Base-by-base conservation (phyloP, 92 coral and sea anemone species). In the Bergia puertoricense region DNA sequence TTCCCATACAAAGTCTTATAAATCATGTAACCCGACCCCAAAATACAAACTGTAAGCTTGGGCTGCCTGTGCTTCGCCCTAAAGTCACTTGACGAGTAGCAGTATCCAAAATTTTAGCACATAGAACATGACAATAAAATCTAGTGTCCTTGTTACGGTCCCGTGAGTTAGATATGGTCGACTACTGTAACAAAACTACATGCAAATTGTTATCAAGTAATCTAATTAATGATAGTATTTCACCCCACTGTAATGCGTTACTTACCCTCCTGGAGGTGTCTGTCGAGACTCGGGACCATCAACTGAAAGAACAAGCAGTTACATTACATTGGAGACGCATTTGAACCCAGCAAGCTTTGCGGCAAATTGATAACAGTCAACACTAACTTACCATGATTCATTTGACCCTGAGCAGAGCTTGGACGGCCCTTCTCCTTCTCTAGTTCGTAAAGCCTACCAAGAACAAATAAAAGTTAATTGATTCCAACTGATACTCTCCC, bases 391-490 rank as follows among this genome's bases (percentile, higher is more conserved):
- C 89, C 82, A 73, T 88, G 86, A 69, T 91, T 85, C 62, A 88
- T 85, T 56, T 85, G 89, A 75, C 91, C 87, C 18, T 85, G 91
- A 15, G 94, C 81, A 18, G 94, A 92, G 23, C 88, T 89, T 5
- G 94, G 94, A 39, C 94, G 83, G 51, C 85, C 81, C 88, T 92
- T 89, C 42, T 82, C 86, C 57, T 82, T 86, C 45, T 94, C 94
- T 86, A 89, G 4, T 79, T 89, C 90, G 73, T 92, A 92, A 67
- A 93, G 71, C 86, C 96, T 93, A 71, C 43, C 30, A 37, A 54
- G 56, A 80, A 48, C 6, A 85, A 43, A 40, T 13, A 43, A 13
- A 41, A 9, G 79, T 40, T 80, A 18, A 86, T 20, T 83, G 54
- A 48, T 6, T 22, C 30, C 30, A 30, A 30, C 30, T 30, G 13